Evolutionary conservation across 1,140 invertebrate species (phyloP).

Genomic region (Drosophila prosaltans): DNA sequence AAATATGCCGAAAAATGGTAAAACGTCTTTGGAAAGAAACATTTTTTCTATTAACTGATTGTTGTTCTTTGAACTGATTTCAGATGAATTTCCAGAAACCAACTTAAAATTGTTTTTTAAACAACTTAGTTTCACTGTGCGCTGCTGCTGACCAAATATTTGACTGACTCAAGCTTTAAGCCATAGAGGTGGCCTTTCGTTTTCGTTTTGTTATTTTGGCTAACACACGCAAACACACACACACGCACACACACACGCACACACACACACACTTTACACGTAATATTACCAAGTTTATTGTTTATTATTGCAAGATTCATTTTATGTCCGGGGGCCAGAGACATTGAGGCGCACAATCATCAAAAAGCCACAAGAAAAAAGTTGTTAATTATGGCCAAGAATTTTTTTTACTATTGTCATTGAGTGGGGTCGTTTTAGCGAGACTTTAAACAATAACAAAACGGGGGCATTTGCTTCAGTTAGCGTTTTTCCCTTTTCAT

Average conservation of each 20-base stretch:
- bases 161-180: conserved; percentile 1
- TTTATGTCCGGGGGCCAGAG: conserved; percentile 6
- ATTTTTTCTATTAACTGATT: too few relatives aligned
- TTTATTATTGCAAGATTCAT: conserved; percentile 60
- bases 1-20: not conserved
- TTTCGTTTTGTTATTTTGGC: conserved; percentile 47
- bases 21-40: too few relatives aligned
- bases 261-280: conserved; percentile 48
- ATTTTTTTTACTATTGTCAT: conserved; percentile 30
- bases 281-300: conserved; percentile 73
- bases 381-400: conserved; percentile 28
- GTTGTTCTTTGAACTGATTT: not conserved
- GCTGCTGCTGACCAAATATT: conserved; percentile 7
- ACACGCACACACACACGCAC: conserved; percentile 29
- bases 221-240: conserved; percentile 30
- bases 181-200: conserved; percentile 56
- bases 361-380: conserved; percentile 28
- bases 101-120: too few relatives aligned
- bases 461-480: conserved; percentile 43
- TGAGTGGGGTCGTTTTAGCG: not conserved
- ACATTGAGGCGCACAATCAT: conserved; percentile 38
- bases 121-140: not conserved
- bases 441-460: conserved; percentile 9
- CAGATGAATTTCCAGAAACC: not conserved
- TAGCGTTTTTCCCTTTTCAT: conserved; percentile 39